Percentiles rank a stretch among this genome's conserved stretches.
phyloP scores from a whole-genome alignment of 2,888 invertebrate species.

The Seladonia tumulorum region DNA sequence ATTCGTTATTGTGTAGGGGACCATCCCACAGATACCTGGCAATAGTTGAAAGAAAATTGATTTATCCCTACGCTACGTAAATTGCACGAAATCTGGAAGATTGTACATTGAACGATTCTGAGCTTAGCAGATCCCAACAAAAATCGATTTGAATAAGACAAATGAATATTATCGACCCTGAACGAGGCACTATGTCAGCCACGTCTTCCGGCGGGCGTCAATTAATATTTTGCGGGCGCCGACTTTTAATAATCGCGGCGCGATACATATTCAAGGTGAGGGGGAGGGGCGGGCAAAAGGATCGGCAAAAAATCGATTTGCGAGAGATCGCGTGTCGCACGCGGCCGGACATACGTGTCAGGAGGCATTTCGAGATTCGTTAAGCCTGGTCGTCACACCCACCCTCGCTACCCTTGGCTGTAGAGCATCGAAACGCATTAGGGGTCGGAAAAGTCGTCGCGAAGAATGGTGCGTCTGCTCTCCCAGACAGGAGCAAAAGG shows the following conservation, averaged over 20 bases:
- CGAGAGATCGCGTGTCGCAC: slow-evolving; percentile 64
- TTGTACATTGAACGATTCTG: too few relatives aligned
- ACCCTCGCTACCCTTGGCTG: slow-evolving; percentile 42
- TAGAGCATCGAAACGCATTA: slow-evolving; percentile 63
- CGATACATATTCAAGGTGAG: neutral
- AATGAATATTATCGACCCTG: neutral
- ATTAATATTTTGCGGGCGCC: neutral
- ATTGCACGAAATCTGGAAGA: neutral
- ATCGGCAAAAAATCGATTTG: slow-evolving; percentile 33
- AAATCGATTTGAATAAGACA: neutral
- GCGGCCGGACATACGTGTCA: slow-evolving; percentile 64
- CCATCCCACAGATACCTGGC: too few relatives aligned
- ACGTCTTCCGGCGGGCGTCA: neutral
- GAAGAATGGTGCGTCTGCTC: slow-evolving; percentile 22
- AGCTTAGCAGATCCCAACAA: too few relatives aligned
- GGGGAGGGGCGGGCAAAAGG: neutral
- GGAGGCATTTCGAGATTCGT: slow-evolving; percentile 68
- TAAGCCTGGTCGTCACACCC: slow-evolving; percentile 66
- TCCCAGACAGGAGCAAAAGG: neutral
- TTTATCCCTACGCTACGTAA: too few relatives aligned
- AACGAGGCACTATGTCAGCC: neutral
- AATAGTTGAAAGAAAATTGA: neutral
- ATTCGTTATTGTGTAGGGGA: neutral
- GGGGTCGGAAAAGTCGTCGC: slow-evolving; percentile 32
- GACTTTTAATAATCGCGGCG: neutral